Percentiles rank a stretch among this genome's conserved stretches.
phyloP scores from a whole-genome alignment of 2,113 vertebrate species.

The Pristiophorus japonicus region DNA sequence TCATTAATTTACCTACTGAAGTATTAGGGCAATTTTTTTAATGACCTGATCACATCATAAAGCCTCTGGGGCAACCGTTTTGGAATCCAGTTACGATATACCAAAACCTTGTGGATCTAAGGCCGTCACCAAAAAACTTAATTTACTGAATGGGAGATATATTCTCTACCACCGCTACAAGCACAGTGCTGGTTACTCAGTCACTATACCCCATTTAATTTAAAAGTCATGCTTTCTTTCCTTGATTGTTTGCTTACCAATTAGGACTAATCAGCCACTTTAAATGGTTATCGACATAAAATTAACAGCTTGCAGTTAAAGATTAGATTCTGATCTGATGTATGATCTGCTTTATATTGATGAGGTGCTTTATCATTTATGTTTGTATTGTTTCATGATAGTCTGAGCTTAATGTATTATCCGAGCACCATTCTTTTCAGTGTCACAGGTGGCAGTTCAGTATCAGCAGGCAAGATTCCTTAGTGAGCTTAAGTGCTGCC shows the following conservation, averaged over 20 bases:
- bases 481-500: neutral
- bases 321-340: neutral
- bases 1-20: neutral
- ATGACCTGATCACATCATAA: too few species aligned
- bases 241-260: neutral
- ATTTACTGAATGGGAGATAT: too few species aligned
- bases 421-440: neutral
- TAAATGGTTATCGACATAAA: neutral
- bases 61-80: too few species aligned
- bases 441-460: neutral
- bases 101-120: too few species aligned
- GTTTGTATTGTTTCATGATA: neutral
- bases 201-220: too few species aligned
- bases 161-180: too few species aligned
- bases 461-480: neutral
- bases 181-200: too few species aligned
- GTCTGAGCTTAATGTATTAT: neutral
- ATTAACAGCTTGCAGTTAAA: neutral
- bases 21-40: neutral
- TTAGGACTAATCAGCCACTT: neutral
- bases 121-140: too few species aligned
- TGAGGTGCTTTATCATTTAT: neutral
- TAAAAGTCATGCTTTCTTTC: neutral
- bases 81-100: too few species aligned
- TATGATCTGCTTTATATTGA: neutral